Percentiles rank a stretch among this genome's conserved stretches.
Evolutionary conservation across 2,888 invertebrate species (phyloP).

Genomic region (Noctua comes): DNA sequence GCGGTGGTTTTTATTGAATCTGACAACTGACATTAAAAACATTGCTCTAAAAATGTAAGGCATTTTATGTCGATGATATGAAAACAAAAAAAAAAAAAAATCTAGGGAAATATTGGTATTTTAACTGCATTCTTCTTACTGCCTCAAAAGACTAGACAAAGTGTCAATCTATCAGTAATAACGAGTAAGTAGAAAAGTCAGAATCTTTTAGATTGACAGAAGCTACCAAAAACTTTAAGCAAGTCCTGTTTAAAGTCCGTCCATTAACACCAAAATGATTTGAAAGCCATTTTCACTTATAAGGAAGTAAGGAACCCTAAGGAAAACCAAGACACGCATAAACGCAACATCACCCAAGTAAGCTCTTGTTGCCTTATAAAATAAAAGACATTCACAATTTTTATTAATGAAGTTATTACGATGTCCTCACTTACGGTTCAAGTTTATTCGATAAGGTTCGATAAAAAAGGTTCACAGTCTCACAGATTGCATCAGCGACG

Average conservation of each 20-base stretch:
- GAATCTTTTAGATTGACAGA: background rate
- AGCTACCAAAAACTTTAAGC: background rate
- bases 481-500: slow-evolving; percentile 51
- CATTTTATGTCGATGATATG: too few relatives aligned
- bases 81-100: too few relatives aligned
- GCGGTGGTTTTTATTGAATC: background rate
- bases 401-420: slow-evolving; percentile 49
- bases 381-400: slow-evolving; percentile 15
- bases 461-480: slow-evolving; percentile 44
- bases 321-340: background rate
- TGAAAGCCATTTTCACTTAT: background rate
- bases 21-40: background rate
- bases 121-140: background rate
- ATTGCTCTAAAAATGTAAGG: background rate
- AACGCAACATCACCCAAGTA: background rate
- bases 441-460: slow-evolving; percentile 42
- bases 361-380: background rate
- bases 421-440: slow-evolving; percentile 35
- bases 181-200: background rate
- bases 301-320: background rate
- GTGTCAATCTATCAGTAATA: background rate
- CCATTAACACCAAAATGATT: background rate
- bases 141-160: background rate
- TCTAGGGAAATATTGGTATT: background rate
- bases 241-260: background rate